Conservation (phyloP, 2,888 invertebrate genomes). For the Cotesia congregata region DNA sequence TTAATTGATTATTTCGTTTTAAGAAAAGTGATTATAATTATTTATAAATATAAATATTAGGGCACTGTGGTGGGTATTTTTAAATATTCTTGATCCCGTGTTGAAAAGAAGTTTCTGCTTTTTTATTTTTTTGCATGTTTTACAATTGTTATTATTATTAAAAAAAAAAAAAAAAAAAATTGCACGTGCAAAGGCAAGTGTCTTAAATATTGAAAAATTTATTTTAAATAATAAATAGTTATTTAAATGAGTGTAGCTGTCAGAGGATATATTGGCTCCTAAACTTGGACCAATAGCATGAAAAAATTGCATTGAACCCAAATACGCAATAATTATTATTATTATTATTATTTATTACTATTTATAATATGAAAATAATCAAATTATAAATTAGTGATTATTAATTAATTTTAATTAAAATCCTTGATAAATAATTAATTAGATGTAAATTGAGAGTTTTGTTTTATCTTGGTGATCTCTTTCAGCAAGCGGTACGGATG, state of each 20-base stretch:
- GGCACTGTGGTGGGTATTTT: slow-evolving; percentile 9
- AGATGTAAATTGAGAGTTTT: slow-evolving; percentile 16
- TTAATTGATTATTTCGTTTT: not conserved
- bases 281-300: not conserved
- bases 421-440: slow-evolving; percentile 9
- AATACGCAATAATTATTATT: not conserved
- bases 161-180: not conserved
- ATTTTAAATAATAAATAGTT: too few species aligned
- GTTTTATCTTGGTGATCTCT: slow-evolving; percentile 51
- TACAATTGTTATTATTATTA: not conserved
- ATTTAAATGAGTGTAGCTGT: too few species aligned
- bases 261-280: not conserved
- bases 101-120: slow-evolving; percentile 6
- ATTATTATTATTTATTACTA: not conserved
- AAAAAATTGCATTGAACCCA: slow-evolving; percentile 18
- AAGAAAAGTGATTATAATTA: not conserved
- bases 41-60: not conserved
- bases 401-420: not conserved
- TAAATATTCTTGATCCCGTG: not conserved
- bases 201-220: not conserved
- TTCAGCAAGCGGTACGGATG: slow-evolving; percentile 65
- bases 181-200: not conserved
- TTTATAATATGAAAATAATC: not conserved
- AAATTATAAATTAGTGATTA: slow-evolving; percentile 8
- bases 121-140: not conserved